phyloP scores from a whole-genome alignment of 2,113 vertebrate species.

The Egretta garzetta region DNA sequence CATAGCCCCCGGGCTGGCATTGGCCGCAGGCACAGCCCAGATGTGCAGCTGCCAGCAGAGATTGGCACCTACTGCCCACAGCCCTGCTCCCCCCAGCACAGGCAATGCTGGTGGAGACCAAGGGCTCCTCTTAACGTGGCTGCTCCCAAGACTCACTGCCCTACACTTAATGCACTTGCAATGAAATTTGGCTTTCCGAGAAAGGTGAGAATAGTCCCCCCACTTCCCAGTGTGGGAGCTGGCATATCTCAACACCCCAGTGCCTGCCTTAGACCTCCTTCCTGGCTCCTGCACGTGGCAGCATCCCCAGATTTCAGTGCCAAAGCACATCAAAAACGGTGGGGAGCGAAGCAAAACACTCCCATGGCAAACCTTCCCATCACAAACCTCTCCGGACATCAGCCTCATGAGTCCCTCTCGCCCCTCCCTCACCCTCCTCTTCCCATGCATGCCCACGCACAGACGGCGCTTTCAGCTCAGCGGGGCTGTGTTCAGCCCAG shows the following conservation, averaged over 20 bases:
- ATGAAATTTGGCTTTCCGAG: not conserved
- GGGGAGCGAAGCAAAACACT: not conserved
- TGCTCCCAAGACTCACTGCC: not conserved
- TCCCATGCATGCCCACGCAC: not conserved
- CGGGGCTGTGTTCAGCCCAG: not conserved
- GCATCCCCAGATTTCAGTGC: not conserved
- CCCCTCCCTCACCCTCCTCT: not conserved
- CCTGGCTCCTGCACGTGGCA: not conserved
- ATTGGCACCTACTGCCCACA: not conserved
- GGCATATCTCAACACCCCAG: not conserved
- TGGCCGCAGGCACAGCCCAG: not conserved
- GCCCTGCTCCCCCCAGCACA: not conserved
- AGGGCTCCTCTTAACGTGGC: not conserved
- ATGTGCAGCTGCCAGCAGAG: not conserved
- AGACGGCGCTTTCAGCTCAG: not conserved
- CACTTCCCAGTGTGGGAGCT: rapidly evolving
- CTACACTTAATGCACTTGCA: not conserved
- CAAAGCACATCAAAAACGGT: not conserved
- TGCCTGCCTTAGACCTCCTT: not conserved
- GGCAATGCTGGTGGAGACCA: not conserved
- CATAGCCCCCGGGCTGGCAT: not conserved
- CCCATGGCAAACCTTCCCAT: not conserved
- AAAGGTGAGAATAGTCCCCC: not conserved
- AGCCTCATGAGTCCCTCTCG: rapidly evolving
- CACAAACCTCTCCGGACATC: not conserved